Evolutionary conservation across 1,140 invertebrate genomes (phyloP).

Genomic region (Megalonaias nervosa): DNA sequence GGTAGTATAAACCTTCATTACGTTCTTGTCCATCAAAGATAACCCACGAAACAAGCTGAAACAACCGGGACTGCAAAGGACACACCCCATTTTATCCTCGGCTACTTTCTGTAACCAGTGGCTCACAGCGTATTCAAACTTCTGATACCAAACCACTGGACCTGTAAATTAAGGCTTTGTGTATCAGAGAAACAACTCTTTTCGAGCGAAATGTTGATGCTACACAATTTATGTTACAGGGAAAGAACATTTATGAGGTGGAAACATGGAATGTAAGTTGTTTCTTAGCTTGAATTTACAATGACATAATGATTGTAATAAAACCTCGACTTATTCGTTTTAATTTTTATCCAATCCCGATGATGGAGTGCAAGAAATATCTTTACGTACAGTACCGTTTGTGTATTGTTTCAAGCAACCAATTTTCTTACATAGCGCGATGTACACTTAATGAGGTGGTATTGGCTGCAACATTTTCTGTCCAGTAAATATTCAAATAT

Average conservation of each 20-base stretch:
- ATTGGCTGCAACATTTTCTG: too few relatives aligned
- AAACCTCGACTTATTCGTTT: too few relatives aligned
- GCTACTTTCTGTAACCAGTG: constrained; percentile 63
- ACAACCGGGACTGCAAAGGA: constrained; percentile 60
- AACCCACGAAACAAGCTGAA: constrained; percentile 58
- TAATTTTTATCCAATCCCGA: too few relatives aligned
- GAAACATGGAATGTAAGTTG: neutral
- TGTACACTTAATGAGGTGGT: too few relatives aligned
- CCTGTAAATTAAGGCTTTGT: constrained; percentile 57
- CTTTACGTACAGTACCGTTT: too few relatives aligned
- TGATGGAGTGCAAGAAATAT: too few relatives aligned
- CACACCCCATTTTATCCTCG: constrained; percentile 61
- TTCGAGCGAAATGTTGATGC: neutral
- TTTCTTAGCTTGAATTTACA: neutral
- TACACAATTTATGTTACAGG: neutral
- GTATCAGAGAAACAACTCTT: constrained; percentile 13
- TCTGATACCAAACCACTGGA: constrained; percentile 64
- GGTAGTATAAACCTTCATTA: constrained; percentile 67
- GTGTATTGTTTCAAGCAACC: too few relatives aligned
- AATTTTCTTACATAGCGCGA: too few relatives aligned
- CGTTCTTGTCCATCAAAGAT: constrained; percentile 56
- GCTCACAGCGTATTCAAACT: constrained; percentile 63
- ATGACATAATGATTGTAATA: neutral
- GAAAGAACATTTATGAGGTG: neutral
- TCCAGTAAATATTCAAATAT: too few relatives aligned